A percentile compares a stretch with the other conserved stretches of the same genome.
phyloP scores from a whole-genome alignment of 2,888 invertebrate species.

The Chaitophorus viminalis region DNA sequence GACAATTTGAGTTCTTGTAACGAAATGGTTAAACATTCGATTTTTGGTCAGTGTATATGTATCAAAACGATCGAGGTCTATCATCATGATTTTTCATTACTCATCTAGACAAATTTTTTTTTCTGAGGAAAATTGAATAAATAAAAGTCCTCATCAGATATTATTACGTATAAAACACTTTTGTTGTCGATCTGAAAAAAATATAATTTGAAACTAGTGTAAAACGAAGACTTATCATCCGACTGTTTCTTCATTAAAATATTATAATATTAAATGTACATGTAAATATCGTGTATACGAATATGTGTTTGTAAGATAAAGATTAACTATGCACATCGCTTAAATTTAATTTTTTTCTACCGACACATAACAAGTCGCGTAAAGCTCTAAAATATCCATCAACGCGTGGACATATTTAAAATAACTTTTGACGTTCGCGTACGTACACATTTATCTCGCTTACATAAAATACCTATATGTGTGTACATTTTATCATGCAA shows the following conservation, averaged over 20 bases:
- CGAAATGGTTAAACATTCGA: not conserved
- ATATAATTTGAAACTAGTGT: too few relatives aligned
- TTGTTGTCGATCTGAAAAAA: too few relatives aligned
- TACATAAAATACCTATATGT: not conserved
- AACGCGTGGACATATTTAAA: conserved; percentile 35
- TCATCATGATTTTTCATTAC: too few relatives aligned
- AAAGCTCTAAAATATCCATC: conserved; percentile 21
- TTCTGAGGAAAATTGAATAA: not conserved
- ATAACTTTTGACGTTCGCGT: not conserved
- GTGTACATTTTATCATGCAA: conserved; percentile 50
- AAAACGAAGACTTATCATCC: too few relatives aligned
- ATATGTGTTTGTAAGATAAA: not conserved
- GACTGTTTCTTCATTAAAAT: too few relatives aligned
- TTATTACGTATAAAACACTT: too few relatives aligned
- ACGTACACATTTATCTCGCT: not conserved
- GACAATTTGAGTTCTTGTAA: not conserved
- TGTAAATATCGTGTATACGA: too few relatives aligned
- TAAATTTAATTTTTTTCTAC: conserved; percentile 8
- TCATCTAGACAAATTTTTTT: not conserved
- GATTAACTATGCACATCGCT: not conserved
- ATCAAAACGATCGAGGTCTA: not conserved
- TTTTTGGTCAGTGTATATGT: not conserved
- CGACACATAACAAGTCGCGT: not conserved
- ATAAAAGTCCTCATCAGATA: too few relatives aligned
- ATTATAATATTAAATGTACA: too few relatives aligned